Base-by-base conservation (phyloP, 2,797 vertebrate genomes). In the Chrosomus eos region DNA sequence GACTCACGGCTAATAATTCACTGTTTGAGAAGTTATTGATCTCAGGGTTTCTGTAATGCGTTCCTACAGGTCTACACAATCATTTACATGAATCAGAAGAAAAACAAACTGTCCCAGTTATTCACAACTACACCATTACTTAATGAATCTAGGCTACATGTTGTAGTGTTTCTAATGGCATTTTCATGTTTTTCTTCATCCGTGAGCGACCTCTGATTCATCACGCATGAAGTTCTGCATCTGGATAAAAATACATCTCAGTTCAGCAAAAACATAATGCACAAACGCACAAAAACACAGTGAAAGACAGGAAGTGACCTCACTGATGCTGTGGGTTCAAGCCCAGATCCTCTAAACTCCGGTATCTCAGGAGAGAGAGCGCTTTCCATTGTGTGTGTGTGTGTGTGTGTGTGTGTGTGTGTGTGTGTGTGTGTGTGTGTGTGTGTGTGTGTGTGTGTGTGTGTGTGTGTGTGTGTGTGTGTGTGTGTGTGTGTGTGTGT, bases 291-390 rank as follows among this genome's bases (percentile, higher is more conserved):
- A 70, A 38, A 70, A 33, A 23, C 58, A 45, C 11, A 64, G 38
- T 1, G 38, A 64, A 21, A 14, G 26, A 31, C 76, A 70, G 79
- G 79, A 81, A 55, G 66, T 81, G 79, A 80, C 79, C 79, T 81
- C 64, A 70, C 2, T 55, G 62, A 68, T 33, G 76, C 36, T 78
- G n/a, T n/a, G 7, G 60, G 40, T n/a, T 68, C 62, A 53, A 5
- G 4, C 43, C 38, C 40, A 45, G 36, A 31, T 14, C 3, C 38
- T 31, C 60, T 70, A 3, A 1, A 6, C 51, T 19, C 21, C 0
- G 5, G 36, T 36, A 5, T 36, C 4, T 36, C 36, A 6, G 36
- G 36, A 36, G 36, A 36, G 36, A 36, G 36, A 5, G 36, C 4
- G 36, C 6, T 36, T 36, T 45, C 40, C 10, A 43, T 13, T 51